Evolutionary conservation across 2,888 invertebrate species (phyloP), one percentile per base, ranked within the genome.

Genomic region (Patella pellucida): DNA sequence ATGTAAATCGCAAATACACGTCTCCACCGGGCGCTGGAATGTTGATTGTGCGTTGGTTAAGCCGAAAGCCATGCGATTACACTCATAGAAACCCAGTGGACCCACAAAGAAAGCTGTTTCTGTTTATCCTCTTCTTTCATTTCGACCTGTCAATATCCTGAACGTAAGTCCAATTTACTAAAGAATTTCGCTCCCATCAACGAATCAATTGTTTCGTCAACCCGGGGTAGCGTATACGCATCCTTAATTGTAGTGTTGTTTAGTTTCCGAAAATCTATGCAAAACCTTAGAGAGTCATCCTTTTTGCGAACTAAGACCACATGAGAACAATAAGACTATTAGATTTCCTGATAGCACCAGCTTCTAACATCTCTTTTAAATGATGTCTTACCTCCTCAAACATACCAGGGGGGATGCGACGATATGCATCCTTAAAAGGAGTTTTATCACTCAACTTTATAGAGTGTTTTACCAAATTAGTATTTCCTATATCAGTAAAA

Each of bases 201-300:
- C 1, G 15, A 56, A 52, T 81, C 79, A 14, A 84, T 51, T 0
- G 79, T 51, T n/a, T 83, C 82, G 16, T 84, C 79, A 12, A 82
- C 71, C 3, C 80, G 56, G 14, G 84, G 81, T 9, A 83, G 69
- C 1, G 79, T 74, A 72, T 78, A 81, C 1, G 76, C 50, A 54
- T 84, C 79, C 70, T 82, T 80, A n/a, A 79, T 68, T 0, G 81
- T 81, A n/a, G 71, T 52, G 23, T 69, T 27, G 23, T 82, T 82
- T 12, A 79, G 70, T 52, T 77, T 77, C 3, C 76, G 68, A 50
- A 75, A 79, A 68, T 82, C 81, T 0, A 78, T 62, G 52, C 81
- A 83, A 68, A 82, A 52, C 19, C 82, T 19, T 15, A 83, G 62
- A 14, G 69, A 67, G 2, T 74, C 76, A 71, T 77, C 78, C 50